Evolutionary conservation across 2,888 invertebrate species (phyloP).

Genomic region (Megastigmus dorsalis): DNA sequence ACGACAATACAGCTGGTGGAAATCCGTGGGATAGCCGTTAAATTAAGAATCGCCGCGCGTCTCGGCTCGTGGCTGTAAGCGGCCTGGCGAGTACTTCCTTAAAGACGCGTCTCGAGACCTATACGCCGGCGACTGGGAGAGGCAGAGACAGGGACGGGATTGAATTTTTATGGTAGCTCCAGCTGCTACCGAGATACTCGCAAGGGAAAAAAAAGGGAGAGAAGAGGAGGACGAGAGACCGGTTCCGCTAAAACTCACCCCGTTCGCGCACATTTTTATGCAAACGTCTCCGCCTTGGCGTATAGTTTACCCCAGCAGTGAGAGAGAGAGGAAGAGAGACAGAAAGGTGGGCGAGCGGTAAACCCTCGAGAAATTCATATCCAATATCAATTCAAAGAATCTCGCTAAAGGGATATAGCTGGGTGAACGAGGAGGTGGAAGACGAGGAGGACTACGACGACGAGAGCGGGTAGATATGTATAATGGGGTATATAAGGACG

Average conservation of each 20-base stretch:
- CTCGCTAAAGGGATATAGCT: conserved; percentile 3
- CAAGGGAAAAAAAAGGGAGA: not conserved
- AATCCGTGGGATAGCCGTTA: no score
- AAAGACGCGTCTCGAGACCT: no score
- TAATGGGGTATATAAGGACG: conserved; percentile 3
- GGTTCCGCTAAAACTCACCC: not conserved
- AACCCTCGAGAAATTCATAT: conserved; percentile 48
- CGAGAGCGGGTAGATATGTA: not conserved
- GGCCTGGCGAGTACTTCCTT: not conserved
- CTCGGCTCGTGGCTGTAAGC: no score
- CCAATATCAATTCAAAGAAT: conserved; percentile 50
- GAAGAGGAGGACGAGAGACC: not conserved
- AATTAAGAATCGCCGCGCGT: no score
- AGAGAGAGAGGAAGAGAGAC: not conserved
- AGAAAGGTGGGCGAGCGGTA: not conserved
- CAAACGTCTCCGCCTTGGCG: conserved; percentile 8
- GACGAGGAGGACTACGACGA: not conserved
- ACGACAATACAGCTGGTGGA: no score
- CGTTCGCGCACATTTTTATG: no score
- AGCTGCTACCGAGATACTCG: not conserved
- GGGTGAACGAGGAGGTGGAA: not conserved
- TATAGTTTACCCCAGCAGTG: no score
- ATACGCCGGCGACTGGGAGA: no score
- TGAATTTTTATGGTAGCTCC: conserved; percentile 26
- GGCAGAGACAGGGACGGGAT: conserved; percentile 6